Evolutionary conservation across 1,140 invertebrate species (phyloP), one percentile per base, ranked within the genome.

Genomic region (Dendroctonus valens): DNA sequence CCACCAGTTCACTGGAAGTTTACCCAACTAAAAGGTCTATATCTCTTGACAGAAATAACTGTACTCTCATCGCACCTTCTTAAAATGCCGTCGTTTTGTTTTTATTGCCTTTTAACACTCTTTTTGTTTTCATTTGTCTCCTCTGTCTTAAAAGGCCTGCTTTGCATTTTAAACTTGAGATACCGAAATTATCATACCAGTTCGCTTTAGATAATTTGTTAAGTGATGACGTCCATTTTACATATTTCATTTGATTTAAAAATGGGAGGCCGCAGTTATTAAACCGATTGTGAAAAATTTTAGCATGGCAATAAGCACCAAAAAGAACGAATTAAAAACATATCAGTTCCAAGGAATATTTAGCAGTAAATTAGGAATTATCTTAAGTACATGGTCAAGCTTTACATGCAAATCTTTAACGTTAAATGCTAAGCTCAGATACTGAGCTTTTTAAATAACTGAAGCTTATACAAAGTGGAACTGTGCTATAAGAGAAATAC

Each of bases 1-100:
- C 41, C 15, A 59, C 46, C 9, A 11, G n/a, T 41, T 37, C 37
- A 52, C 7, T 41, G 41, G 39, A 52, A 61, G 49, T 61, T 61
- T 61, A 61, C 61, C 41, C 52, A 55, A 58, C 55, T 65, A 66
- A 66, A 66, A 66, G 63, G 63, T 55, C 42, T 52, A 65, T 59
- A 59, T 66, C 65, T 59, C 65, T 66, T 57, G 65, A 57, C 55
- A 57, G 57, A 59, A 59, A 66, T 66, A 66, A 66, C 65, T 66
- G 65, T 66, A 64, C 61, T 55, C 42, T 53, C 49, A 37, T 65
- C 62, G 62, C 62, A 53, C 53, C 65, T 66, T 54, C 57, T 66
- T 66, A 66, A 66, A 66, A 66, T 59, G 65, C 57, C 65, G 41
- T 60, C 55, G 57, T 66, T 66, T 54, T 66, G 62, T 65, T 59